Evolutionary conservation across 1,140 invertebrate species (phyloP), one percentile per base, ranked within the genome.

Genomic region (Portunus trituberculatus): DNA sequence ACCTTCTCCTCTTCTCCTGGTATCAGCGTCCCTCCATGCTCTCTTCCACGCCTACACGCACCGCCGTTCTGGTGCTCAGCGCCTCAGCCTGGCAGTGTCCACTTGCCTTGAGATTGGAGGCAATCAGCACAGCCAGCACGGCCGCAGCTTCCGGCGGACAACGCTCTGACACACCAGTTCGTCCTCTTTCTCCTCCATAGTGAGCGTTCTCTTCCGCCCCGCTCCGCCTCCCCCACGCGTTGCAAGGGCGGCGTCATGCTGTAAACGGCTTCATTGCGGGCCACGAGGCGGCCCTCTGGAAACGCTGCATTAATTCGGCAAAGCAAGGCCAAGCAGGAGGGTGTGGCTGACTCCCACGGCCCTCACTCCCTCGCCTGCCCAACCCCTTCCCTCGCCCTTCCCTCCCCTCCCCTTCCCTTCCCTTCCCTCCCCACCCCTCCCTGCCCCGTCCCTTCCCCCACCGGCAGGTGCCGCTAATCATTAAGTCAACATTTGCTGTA

Each of bases 291-390:
- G 20, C 25, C 6, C 16, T n/a, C 20, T 76, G n/a, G 25, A 76
- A 76, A 76, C 67, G 67, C 67, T 76, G 67, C 67, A 76, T 76
- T 76, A 76, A 76, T 76, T 25, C 67, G 67, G 20, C n/a, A 76
- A 76, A n/a, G n/a, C 67, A 76, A 76, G 67, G 67, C 67, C 67
- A 76, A n/a, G 67, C n/a, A n/a, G 67, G 67, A 76, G 67, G 67
- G 67, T n/a, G 67, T 76, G 67, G 67, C 67, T 20, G 67, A n/a
- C 67, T 76, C 20, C 16, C 67, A 76, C 67, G 25, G 67, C 7
- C 31, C 86, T 32, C 31, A n/a, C 83, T 32, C 86, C 86, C 86
- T 39, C 16, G 14, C 87, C 39, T 3, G 10, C 12, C 12, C 87
- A 32, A 32, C 86, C 31, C 32, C 28, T 32, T 31, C 87, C 10